Percentiles rank a stretch among this genome's conserved stretches.
Conservation (phyloP, 2,113 vertebrate species). For the Vimba vimba region DNA sequence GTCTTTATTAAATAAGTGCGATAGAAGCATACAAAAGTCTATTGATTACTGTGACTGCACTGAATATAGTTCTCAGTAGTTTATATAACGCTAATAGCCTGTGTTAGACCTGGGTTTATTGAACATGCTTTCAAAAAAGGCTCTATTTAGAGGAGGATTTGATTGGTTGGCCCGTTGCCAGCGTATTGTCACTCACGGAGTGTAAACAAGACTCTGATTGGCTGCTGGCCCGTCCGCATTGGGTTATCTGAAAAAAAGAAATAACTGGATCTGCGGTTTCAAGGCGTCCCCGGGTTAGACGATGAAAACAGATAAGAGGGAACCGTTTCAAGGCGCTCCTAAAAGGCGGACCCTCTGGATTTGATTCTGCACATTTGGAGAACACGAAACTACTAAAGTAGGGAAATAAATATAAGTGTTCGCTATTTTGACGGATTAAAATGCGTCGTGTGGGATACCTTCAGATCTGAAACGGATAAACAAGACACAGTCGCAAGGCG, state of each 20-base stretch:
- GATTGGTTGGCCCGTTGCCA: slow-evolving; percentile 89
- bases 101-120: not conserved
- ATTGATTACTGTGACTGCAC: not conserved
- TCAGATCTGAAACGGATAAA: not conserved
- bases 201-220: slow-evolving; percentile 98
- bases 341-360: slow-evolving; percentile 73
- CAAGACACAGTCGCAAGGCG: not conserved
- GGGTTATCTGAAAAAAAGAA: slow-evolving; percentile 88
- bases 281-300: slow-evolving; percentile 85
- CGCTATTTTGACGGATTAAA: slow-evolving; percentile 66
- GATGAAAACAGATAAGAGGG: slow-evolving; percentile 89
- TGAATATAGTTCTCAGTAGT: not conserved
- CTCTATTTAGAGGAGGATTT: slow-evolving; percentile 46
- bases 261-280: slow-evolving; percentile 93
- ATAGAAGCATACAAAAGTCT: not conserved
- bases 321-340: slow-evolving; percentile 87
- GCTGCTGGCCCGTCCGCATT: slow-evolving; percentile 91
- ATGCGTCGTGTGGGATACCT: not conserved
- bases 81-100: not conserved
- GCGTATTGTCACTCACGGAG: slow-evolving; percentile 86
- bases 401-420: slow-evolving; percentile 70
- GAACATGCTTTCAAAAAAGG: slow-evolving; percentile 24
- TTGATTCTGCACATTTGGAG: slow-evolving; percentile 4
- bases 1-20: not conserved
- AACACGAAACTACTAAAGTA: slow-evolving; percentile 66